Evolutionary conservation across 1,140 invertebrate genomes (phyloP), one percentile per base, ranked within the genome.

Genomic region (Cotesia typhae): DNA sequence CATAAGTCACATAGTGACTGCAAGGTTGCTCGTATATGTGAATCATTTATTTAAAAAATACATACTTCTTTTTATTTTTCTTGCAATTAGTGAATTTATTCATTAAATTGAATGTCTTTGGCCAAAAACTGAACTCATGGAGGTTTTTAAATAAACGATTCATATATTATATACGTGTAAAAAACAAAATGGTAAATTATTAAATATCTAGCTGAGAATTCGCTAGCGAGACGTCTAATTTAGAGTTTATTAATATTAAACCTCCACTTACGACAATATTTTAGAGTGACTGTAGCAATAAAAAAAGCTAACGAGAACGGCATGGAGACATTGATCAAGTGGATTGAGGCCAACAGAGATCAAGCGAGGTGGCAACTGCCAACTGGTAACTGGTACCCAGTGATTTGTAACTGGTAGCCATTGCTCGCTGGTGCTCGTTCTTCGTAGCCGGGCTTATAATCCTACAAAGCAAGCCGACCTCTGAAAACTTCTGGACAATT

Each of bases 401-500:
- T 75, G 74, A 75, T 75, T 75, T 75, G 74, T 75, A 73, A 72
- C 68, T 73, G 71, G 71, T 75, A 71, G 70, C 71, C 55, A 57
- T 65, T 53, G 57, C 52, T 64, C 10, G 41, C 41, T 47, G 6
- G 41, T 47, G 6, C 41, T 10, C 5, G 41, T 47, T 47, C 41
- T 10, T 67, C 55, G 59, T 38, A 52, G 47, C 53, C 63, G 47
- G 67, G 28, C 47, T 57, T 65, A 35, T 77, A 77, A 77, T 77
- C 75, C 75, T 65, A 73, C 73, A 72, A 77, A 76, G 73, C 69
- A 64, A 65, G 71, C 69, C 73, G 73, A 71, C 72, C 73, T 74
- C 35, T 60, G 67, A 66, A 72, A 74, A 73, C 69, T 77, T 77
- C 75, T 77, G 75, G 73, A 72, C 75, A 77, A 77, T 77, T 77